Evolutionary conservation across 2,113 vertebrate species (phyloP).

Genomic region (Athene noctua): DNA sequence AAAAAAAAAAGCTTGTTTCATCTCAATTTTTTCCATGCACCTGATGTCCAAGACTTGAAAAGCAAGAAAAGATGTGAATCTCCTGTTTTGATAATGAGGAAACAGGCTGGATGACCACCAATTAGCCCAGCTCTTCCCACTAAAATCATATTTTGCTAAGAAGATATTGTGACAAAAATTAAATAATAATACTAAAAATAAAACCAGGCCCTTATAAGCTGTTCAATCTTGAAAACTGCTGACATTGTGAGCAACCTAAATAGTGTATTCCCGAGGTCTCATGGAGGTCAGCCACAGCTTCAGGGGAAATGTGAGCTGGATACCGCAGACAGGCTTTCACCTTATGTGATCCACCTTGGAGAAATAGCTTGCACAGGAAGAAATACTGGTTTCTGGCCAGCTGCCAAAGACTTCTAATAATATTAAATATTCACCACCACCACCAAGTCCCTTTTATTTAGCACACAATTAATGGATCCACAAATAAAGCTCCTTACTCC

Average conservation of each 20-base stretch:
- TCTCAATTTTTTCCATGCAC: neutral
- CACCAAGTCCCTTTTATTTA: neutral
- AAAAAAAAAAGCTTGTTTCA: neutral
- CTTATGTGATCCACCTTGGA: neutral
- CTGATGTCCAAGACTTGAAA: neutral
- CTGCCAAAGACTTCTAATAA: neutral
- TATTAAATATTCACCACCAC: neutral
- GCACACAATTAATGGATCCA: neutral
- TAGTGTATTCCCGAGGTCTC: neutral
- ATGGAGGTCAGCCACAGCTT: neutral
- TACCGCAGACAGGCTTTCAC: neutral
- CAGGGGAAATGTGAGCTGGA: neutral
- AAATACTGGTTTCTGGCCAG: neutral
- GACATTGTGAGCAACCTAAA: neutral
- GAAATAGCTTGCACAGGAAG: neutral
- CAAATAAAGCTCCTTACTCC: neutral
- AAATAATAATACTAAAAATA: neutral
- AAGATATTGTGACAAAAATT: neutral
- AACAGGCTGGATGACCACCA: accelerated
- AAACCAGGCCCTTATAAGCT: neutral
- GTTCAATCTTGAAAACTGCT: neutral
- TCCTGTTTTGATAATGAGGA: neutral
- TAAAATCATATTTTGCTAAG: neutral
- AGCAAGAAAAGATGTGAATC: neutral
- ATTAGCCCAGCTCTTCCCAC: neutral